phyloP scores from a whole-genome alignment of 2,113 vertebrate genomes.

The Pavo muticus region DNA sequence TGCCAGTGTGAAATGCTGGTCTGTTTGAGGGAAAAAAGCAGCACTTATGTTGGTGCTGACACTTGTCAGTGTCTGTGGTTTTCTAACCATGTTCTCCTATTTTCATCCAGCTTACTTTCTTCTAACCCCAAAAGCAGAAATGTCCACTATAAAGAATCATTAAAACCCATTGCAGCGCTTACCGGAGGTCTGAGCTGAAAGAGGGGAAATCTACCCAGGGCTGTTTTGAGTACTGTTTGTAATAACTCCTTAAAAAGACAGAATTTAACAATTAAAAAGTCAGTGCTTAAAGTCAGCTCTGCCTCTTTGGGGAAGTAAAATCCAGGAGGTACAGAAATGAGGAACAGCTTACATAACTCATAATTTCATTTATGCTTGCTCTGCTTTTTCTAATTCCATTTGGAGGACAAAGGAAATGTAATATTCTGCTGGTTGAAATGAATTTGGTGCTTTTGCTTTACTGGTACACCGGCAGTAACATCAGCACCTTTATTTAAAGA shows the following conservation, averaged over 20 bases:
- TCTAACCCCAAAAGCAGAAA: not conserved
- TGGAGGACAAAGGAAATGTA: not conserved
- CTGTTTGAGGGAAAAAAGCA: not conserved
- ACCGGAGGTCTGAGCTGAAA: not conserved
- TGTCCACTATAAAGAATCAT: not conserved
- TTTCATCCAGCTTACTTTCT: not conserved
- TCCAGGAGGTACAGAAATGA: slow-evolving; percentile 15
- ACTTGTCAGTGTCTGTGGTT: not conserved
- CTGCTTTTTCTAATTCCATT: slow-evolving; percentile 59
- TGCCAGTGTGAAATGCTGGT: slow-evolving; percentile 5
- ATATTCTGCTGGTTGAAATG: slow-evolving; percentile 1
- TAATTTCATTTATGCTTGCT: slow-evolving; percentile 62
- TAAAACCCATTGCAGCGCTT: not conserved
- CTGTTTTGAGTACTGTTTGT: not conserved
- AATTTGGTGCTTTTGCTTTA: slow-evolving; percentile 35
- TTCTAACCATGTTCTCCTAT: slow-evolving; percentile 23
- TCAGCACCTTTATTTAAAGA: slow-evolving; percentile 33
- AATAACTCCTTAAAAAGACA: not conserved
- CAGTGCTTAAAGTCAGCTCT: not conserved
- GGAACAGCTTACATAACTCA: slow-evolving; percentile 53
- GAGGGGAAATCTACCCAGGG: not conserved
- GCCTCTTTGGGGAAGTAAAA: slow-evolving; percentile 46
- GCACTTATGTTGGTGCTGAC: not conserved
- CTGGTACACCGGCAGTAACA: not conserved
- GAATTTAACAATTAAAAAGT: not conserved